A percentile compares a stretch with the other conserved stretches of the same genome.
Conservation (phyloP, 1,140 invertebrate species). For the Pachypsylla venusta region DNA sequence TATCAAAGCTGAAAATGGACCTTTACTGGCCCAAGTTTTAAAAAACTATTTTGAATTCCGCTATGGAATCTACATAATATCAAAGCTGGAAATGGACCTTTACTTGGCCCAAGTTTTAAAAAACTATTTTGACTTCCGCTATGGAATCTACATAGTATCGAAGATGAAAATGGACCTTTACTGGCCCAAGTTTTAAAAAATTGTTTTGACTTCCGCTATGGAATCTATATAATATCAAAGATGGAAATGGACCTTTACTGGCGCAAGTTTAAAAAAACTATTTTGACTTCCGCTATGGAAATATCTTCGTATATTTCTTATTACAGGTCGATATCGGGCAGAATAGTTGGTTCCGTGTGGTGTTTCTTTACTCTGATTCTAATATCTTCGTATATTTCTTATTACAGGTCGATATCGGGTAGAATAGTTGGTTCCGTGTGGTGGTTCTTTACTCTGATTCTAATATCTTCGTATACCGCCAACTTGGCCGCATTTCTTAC, state of each 20-base stretch:
- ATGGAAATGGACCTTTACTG: no score
- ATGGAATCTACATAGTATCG: no score
- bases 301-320: no score
- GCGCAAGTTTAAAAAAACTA: slow-evolving; percentile 2
- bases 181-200: not conserved
- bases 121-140: slow-evolving; percentile 2
- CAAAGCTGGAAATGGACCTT: no score
- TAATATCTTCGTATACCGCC: slow-evolving; percentile 96
- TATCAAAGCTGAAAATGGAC: no score
- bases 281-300: not conserved
- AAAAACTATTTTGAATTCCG: slow-evolving; percentile 5
- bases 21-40: not conserved
- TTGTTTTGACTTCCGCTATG: not conserved
- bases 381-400: slow-evolving; percentile 93
- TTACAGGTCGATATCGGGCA: slow-evolving; percentile 70
- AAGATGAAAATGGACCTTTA: no score
- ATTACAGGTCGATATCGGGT: slow-evolving; percentile 68
- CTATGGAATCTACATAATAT: no score
- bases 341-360: slow-evolving; percentile 94
- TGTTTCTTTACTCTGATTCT: slow-evolving; percentile 99
- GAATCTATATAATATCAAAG: no score
- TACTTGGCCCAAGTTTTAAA: not conserved
- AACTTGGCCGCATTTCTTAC: slow-evolving; percentile 95
- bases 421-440: slow-evolving; percentile 91
- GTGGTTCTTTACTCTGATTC: slow-evolving; percentile 99